Evolutionary conservation across 2,113 vertebrate genomes (phyloP).

Genomic region (Nycticorax nycticorax): DNA sequence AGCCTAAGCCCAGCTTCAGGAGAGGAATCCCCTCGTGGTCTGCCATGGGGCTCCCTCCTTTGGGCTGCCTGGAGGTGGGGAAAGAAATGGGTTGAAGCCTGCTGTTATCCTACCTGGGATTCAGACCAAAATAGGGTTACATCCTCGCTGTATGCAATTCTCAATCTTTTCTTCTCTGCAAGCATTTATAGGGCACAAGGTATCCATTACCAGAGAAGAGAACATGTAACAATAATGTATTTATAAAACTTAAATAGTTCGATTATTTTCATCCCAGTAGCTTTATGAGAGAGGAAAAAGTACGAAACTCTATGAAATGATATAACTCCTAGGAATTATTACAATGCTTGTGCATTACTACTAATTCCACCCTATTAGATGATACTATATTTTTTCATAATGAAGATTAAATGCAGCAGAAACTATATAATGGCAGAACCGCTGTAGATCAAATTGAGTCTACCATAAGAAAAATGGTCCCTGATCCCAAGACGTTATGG

Average conservation of each 20-base stretch:
- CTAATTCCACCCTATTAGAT: slow-evolving; percentile 72
- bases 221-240: slow-evolving; percentile 34
- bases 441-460: slow-evolving; percentile 73
- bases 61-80: neutral
- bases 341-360: slow-evolving; percentile 62
- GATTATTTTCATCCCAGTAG: slow-evolving; percentile 45
- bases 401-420: slow-evolving; percentile 74
- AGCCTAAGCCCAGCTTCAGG: neutral
- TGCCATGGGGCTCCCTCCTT: neutral
- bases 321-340: slow-evolving; percentile 69
- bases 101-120: neutral
- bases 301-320: slow-evolving; percentile 49
- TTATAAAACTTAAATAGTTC: slow-evolving; percentile 44
- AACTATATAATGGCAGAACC: slow-evolving; percentile 69
- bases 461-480: slow-evolving; percentile 75
- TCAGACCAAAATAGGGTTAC: neutral
- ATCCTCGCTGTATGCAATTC: neutral
- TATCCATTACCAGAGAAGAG: slow-evolving; percentile 13
- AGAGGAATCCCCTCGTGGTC: neutral
- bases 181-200: neutral
- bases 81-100: neutral
- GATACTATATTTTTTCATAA: slow-evolving; percentile 70
- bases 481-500: slow-evolving; percentile 75
- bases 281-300: slow-evolving; percentile 59
- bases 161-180: neutral